phyloP scores from a whole-genome alignment of 2,113 vertebrate species.

The Potamarius usumacintae region DNA sequence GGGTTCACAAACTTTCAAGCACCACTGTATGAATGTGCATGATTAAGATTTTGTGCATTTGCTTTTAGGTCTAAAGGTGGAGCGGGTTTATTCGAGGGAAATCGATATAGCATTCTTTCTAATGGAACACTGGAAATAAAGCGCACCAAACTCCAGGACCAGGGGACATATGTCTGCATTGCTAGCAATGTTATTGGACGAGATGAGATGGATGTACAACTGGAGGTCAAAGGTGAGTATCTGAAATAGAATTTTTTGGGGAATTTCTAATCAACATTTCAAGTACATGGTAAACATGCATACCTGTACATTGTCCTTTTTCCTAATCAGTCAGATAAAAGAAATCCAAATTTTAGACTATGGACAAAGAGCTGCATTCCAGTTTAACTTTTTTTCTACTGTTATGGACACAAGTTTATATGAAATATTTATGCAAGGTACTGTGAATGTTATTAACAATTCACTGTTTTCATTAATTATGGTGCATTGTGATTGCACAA shows the following conservation, averaged over 20 bases:
- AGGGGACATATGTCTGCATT: constrained; percentile 89
- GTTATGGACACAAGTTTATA: not conserved
- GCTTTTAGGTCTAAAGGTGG: constrained; percentile 91
- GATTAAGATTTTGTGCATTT: constrained; percentile 10
- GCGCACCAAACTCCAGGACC: constrained; percentile 82
- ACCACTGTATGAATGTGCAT: not conserved
- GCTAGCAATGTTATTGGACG: constrained; percentile 91
- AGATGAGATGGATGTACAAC: constrained; percentile 84
- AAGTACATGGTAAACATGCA: not conserved
- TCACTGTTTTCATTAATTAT: not conserved
- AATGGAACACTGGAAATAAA: constrained; percentile 92
- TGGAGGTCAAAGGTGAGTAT: constrained; percentile 92
- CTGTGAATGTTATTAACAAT: not conserved
- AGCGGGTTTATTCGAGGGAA: constrained; percentile 85
- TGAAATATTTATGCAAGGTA: not conserved
- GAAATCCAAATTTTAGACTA: not conserved
- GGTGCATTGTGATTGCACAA: not conserved
- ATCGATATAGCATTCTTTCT: constrained; percentile 82
- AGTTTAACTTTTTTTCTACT: not conserved
- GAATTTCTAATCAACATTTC: not conserved
- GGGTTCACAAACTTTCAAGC: no score
- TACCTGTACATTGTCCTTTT: not conserved
- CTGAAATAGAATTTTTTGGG: not conserved
- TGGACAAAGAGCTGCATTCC: not conserved
- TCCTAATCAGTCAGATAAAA: not conserved